A percentile compares a stretch with the other conserved stretches of the same genome.
Conservation (phyloP, 2,797 vertebrate genomes). For the Amniataba percoides region DNA sequence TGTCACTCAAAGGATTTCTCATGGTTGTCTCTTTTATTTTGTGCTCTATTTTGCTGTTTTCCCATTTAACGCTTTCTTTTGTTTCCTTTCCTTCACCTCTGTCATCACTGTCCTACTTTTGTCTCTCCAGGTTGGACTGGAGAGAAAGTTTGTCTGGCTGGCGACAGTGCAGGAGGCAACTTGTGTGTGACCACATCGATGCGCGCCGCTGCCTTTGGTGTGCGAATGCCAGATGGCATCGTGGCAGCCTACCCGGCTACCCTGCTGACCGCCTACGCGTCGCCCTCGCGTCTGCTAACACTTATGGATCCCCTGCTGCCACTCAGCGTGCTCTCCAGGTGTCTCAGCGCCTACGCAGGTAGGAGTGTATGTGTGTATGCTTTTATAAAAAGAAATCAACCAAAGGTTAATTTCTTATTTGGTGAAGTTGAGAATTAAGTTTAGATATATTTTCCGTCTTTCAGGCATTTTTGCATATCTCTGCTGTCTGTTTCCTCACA, state of each 20-base stretch:
- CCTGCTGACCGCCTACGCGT: conserved; percentile 89
- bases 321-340: conserved; percentile 92
- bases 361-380: not conserved
- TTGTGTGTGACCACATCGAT: conserved; percentile 91
- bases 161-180: conserved; percentile 94
- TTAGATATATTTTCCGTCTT: conserved; percentile 13
- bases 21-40: conserved; percentile 7
- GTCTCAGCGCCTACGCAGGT: conserved; percentile 94
- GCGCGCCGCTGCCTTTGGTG: conserved; percentile 89
- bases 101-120: not conserved
- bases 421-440: conserved; percentile 6
- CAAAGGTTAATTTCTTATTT: not conserved
- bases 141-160: conserved; percentile 90
- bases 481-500: not conserved
- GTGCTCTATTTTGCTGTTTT: not conserved
- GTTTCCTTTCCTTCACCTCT: not conserved
- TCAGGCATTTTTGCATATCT: not conserved
- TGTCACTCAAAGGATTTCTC: conserved; percentile 20
- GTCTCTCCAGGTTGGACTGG: conserved; percentile 88
- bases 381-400: conserved; percentile 7
- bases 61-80: not conserved
- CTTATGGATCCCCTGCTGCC: conserved; percentile 95
- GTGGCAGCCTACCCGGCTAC: conserved; percentile 92
- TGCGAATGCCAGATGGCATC: conserved; percentile 91
- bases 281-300: conserved; percentile 92